Percentiles rank a stretch among this genome's conserved stretches.
phyloP scores from a whole-genome alignment of 2,888 invertebrate genomes.

The Taenaris catops region DNA sequence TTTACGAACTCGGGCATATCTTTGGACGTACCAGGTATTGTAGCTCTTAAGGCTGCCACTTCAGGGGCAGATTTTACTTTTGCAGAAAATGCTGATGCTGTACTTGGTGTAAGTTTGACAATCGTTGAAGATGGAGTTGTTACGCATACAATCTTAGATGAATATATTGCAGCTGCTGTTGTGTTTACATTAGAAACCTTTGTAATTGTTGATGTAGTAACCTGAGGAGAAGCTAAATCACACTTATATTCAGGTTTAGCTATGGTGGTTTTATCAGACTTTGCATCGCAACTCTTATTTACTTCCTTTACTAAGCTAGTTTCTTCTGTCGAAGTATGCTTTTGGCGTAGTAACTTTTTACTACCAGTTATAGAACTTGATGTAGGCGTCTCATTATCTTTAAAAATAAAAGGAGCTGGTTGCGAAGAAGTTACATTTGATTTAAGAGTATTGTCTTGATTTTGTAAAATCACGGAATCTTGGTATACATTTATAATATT shows the following conservation, averaged over 20 bases:
- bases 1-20: conserved; percentile 5
- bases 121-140: conserved; percentile 6
- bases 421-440: not conserved
- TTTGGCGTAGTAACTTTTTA: conserved; percentile 45
- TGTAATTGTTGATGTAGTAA: not conserved
- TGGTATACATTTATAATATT: not conserved
- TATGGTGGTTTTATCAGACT: conserved; percentile 1
- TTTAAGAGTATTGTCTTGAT: conserved; percentile 2
- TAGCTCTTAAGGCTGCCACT: conserved; percentile 14
- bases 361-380: too few species aligned
- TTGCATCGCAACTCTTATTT: too few species aligned
- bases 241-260: too few species aligned
- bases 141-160: not conserved
- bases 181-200: conserved; percentile 1
- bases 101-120: conserved; percentile 12
- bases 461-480: conserved; percentile 7
- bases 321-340: conserved; percentile 29
- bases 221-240: not conserved
- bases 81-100: conserved; percentile 16
- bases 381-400: too few species aligned
- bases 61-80: conserved; percentile 19
- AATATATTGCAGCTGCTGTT: not conserved
- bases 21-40: conserved; percentile 12
- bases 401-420: too few species aligned
- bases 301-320: conserved; percentile 1